Percentiles rank a stretch among this genome's conserved stretches.
Conservation (phyloP, 1,140 invertebrate species). For the Cydia splendana region DNA sequence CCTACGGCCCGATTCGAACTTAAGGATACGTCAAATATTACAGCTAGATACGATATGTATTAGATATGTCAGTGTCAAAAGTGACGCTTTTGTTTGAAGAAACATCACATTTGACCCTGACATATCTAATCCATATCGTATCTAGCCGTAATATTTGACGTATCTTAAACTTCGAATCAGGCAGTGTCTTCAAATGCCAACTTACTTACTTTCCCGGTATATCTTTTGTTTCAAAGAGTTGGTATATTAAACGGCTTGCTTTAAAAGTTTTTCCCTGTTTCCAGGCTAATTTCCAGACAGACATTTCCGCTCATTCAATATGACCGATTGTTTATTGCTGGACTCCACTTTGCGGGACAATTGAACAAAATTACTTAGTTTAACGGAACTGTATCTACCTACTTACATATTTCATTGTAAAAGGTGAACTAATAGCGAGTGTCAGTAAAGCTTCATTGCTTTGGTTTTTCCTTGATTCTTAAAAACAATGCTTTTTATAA, state of each 20-base stretch:
- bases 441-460: neutral
- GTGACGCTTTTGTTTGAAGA: too few species aligned
- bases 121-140: too few species aligned
- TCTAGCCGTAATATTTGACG: too few species aligned
- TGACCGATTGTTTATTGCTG: conserved; percentile 75
- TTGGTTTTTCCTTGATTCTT: neutral
- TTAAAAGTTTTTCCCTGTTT: conserved; percentile 77
- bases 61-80: too few species aligned
- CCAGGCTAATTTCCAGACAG: conserved; percentile 72
- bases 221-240: conserved; percentile 65
- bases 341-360: conserved; percentile 65
- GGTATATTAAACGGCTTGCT: conserved; percentile 69
- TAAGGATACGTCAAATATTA: too few species aligned
- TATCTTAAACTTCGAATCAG: too few species aligned
- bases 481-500: neutral
- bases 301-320: conserved; percentile 79
- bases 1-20: too few species aligned
- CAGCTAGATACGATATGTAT: too few species aligned
- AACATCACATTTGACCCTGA: too few species aligned
- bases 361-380: conserved; percentile 72
- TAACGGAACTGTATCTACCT: conserved; percentile 54
- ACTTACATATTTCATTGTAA: conserved; percentile 31
- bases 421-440: neutral
- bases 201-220: too few species aligned
- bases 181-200: too few species aligned